Base-by-base conservation (phyloP, 2,888 invertebrate species). In the Clivina fossor region DNA sequence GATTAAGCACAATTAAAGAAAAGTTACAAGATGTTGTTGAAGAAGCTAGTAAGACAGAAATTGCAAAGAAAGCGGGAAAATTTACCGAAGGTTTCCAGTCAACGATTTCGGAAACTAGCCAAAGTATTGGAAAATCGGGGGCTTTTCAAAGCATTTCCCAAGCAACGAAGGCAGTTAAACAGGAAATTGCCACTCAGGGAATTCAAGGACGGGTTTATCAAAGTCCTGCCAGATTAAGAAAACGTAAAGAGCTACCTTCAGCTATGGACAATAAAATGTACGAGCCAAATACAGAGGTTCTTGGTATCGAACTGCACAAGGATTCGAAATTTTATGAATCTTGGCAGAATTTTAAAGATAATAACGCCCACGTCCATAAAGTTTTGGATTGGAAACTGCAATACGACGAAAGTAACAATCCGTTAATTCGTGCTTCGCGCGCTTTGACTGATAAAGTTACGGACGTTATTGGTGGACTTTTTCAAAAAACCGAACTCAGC, bases 321-420 rank as follows among this genome's bases (percentile, higher is more conserved):
- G 98, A 99, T 75, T 97, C 97, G 0, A 89, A 86, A 75, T 98
- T 97, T 81, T 93, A 89, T 72, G 89, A 95, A 72, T 96, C 94
- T 63, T 99, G 99, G 99, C 93, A 97, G 77, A 85, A 92, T 71
- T 99, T 99, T 69, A 96, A 97, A 76, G 94, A 98, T 67, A 95
- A 95, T 72, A 99, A 98, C 75, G 85, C 91, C 19, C 97, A 97
- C 72, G 86, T 98, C 33, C 93, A 96, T 70, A 98, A 94, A 83
- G 85, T 94, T 58, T 79, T 99, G 67, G 97, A 98, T 71, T 94
- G 96, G 91, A 99, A 98, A 77, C 87, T 92, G 59, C 90, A 90
- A 71, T 98, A 93, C 73, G 99, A 99, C 69, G 99, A 99, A 76
- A 98, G 97, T 46, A 94, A 99, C 69, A 95, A 98, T 78, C 86